Percentiles rank a stretch among this genome's conserved stretches.
Conservation (phyloP, 2,113 vertebrate species). For the Phrynosoma blainvillii region DNA sequence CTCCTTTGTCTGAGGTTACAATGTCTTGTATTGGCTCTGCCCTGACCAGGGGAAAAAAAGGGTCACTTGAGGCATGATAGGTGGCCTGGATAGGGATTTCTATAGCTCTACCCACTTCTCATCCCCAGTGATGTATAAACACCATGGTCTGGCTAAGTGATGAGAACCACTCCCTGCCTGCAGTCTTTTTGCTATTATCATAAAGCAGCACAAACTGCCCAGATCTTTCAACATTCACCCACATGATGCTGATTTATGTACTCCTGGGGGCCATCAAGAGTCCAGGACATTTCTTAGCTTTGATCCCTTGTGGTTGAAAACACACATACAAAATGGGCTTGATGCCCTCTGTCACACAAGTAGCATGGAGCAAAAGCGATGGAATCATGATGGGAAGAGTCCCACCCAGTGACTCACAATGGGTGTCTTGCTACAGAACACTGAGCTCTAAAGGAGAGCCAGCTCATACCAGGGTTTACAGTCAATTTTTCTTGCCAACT, state of each 20-base stretch:
- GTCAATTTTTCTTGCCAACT: background rate
- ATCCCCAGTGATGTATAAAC: background rate
- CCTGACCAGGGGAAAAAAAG: background rate
- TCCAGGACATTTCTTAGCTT: background rate
- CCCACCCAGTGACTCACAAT: conserved; percentile 16
- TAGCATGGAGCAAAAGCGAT: background rate
- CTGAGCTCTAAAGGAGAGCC: background rate
- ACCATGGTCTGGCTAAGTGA: background rate
- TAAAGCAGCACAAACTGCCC: background rate
- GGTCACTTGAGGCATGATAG: background rate
- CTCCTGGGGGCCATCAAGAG: background rate
- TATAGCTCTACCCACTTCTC: background rate
- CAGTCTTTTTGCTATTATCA: background rate
- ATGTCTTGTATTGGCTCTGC: background rate
- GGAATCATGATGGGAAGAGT: background rate
- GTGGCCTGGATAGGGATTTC: background rate
- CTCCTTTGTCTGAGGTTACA: background rate
- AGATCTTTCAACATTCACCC: background rate
- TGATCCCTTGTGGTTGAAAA: background rate
- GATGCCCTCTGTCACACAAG: background rate
- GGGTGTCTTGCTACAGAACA: background rate
- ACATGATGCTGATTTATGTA: background rate
- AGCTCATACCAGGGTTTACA: background rate
- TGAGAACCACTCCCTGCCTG: background rate
- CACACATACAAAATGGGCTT: background rate